phyloP scores from a whole-genome alignment of 2,797 vertebrate species.

The Tapirus indicus region DNA sequence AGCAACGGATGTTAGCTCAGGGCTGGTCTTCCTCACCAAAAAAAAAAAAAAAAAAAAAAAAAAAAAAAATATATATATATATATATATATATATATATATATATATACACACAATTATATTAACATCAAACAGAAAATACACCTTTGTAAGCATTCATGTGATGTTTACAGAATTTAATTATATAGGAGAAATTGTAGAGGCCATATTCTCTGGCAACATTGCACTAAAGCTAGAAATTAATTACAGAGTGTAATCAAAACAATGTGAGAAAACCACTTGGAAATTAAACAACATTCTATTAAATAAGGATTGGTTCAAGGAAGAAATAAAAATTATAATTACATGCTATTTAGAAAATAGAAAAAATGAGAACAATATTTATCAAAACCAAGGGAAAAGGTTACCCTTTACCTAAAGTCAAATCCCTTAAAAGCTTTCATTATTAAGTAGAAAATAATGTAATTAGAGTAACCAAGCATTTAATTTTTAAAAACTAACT shows the following conservation, averaged over 20 bases:
- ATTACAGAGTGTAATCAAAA: slow-evolving; percentile 70
- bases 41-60: no score
- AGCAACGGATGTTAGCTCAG: no score
- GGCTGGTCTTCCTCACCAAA: no score
- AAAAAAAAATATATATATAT: no score
- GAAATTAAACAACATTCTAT: slow-evolving; percentile 74
- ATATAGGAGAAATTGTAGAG: slow-evolving; percentile 14
- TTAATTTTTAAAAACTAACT: background rate
- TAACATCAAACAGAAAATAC: slow-evolving; percentile 29
- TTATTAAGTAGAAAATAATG: slow-evolving; percentile 58
- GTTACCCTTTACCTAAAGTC: slow-evolving; percentile 59
- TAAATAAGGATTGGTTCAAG: slow-evolving; percentile 63
- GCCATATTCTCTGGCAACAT: background rate
- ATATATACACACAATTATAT: no score
- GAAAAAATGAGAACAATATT: slow-evolving; percentile 65
- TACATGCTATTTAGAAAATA: slow-evolving; percentile 65
- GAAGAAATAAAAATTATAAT: slow-evolving; percentile 74
- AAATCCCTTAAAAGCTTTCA: slow-evolving; percentile 62
- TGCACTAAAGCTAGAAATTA: slow-evolving; percentile 72
- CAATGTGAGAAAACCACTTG: slow-evolving; percentile 54
- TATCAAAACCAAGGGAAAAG: slow-evolving; percentile 43
- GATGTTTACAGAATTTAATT: slow-evolving; percentile 70
- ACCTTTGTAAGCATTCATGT: slow-evolving; percentile 12
- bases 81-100: no score
- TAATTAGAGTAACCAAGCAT: slow-evolving; percentile 55